Base-by-base conservation (phyloP, 1,140 invertebrate species). In the Drosophila funebris region DNA sequence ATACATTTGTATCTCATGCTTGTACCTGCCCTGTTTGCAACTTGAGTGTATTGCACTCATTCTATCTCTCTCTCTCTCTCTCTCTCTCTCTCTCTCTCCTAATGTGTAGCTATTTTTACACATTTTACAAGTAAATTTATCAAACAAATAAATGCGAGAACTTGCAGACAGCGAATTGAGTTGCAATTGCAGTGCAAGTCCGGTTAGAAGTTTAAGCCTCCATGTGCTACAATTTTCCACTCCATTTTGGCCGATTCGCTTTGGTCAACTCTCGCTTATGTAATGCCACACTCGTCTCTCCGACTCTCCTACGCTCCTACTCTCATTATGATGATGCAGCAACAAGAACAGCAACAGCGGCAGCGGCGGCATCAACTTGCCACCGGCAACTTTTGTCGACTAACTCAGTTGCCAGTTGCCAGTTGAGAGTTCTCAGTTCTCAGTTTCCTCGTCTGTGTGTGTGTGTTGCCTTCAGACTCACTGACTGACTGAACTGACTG, bases 1-100 rank as follows among this genome's bases (percentile, higher is more conserved):
- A 78, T 87, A 78, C 73, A 75, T 78, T 87, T 87, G 74, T 85
- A 87, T 77, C 82, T 84, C 76, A 80, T 63, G 68, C 73, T 77
- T 67, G 77, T 84, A 87, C 82, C 81, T 85, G 82, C 33, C 39
- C 3, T 18, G 33, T 33, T 29, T 22, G 27, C 41, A 6, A 37
- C 11, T n/a, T n/a, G n/a, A n/a, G n/a, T 36, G 33, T n/a, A 36
- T 4, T n/a, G 11, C 33, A 36, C 11, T 36, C 31, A 11, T n/a
- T 14, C 27, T 16, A 7, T 16, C 14, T 58, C 31, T 4, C 33
- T 36, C 11, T 36, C 33, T 36, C 11, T 36, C 31, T 43, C 4
- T 16, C 18, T 24, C 9, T 18, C 16, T 67, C n/a, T 2, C n/a
- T 2, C 33, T 13, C 33, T n/a, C 4, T n/a, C n/a, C n/a, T n/a